Base-by-base conservation (phyloP, 2,888 invertebrate genomes). In the Euzophera pinguis region DNA sequence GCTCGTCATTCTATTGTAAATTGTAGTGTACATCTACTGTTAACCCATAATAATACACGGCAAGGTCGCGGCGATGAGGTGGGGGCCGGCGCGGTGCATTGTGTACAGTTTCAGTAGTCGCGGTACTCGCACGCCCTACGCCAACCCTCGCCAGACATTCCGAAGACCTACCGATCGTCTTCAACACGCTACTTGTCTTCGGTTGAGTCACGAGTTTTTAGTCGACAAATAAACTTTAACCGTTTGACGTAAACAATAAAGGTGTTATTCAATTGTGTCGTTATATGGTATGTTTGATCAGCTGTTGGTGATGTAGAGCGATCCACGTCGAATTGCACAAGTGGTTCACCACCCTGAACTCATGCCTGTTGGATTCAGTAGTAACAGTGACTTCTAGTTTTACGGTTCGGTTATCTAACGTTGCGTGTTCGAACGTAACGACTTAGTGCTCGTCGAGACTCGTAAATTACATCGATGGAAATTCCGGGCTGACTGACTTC, bases 1-100 rank as follows among this genome's bases (percentile, higher is more conserved):
- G 71, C 75, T 84, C 83, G 86, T 85, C 86, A 82, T 68, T 78
- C 83, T 73, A 88, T 88, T 87, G 89, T 88, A 85, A 87, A 84
- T 84, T 82, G 84, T 81, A 71, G 81, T 81, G 80, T 81, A 84
- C 22, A 22, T 84, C 32, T 39, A 32, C 45, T 45, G 45, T 45
- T 81, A 82, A 83, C 84, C 85, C 81, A 86, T 86, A 86, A 90
- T 87, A 87, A 88, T 86, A 81, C 81, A 79, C 81, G 75, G 81
- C 87, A 90, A 89, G 89, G 89, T 88, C 88, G 84, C 60, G 65
- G 68, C 59, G 61, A 57, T 62, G 69, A 73, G 73, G 88, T 76
- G 86, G 86, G 84, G 81, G 69, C 70, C 62, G 57, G 73, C 69
- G 74, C 65, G 47, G 68, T 81, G 83, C 80, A 81, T 63, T 74